These are phyloP conservation scores for Dryobates pubescens DNA, from an alignment of 2,797 vertebrate species.

Conservation along the genomic window DNA sequence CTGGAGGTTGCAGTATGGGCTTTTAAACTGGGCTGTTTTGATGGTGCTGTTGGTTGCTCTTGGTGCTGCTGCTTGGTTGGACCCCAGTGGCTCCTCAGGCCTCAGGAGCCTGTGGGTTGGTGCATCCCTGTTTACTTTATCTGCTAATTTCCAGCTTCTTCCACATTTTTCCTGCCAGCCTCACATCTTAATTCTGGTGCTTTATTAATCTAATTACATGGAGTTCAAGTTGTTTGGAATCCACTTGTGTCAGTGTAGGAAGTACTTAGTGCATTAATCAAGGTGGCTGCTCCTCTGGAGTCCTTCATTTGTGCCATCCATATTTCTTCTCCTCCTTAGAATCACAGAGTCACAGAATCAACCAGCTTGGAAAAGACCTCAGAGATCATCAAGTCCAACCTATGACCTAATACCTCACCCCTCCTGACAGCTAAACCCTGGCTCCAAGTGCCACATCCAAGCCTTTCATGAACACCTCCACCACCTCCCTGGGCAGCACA, in stretches of 20 bases:
- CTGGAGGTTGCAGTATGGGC: neutral
- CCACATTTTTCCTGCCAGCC: conserved; percentile 33
- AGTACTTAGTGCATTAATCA: conserved; percentile 59
- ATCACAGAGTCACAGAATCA: too few species aligned
- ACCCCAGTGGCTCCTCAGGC: accelerated
- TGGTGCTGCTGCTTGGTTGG: accelerated
- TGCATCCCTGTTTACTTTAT: neutral
- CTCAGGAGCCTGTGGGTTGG: accelerated
- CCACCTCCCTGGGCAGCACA: too few species aligned
- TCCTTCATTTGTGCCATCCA: conserved; percentile 29
- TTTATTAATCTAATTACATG: conserved; percentile 49
- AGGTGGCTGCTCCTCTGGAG: conserved; percentile 40
- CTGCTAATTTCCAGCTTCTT: conserved; percentile 15
- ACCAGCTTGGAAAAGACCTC: too few species aligned
- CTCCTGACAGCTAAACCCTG: too few species aligned
- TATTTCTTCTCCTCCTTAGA: neutral
- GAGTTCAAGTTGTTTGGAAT: conserved; percentile 61
- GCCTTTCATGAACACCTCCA: too few species aligned
- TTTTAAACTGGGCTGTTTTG: neutral
- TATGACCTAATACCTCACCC: too few species aligned
- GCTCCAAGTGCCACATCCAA: too few species aligned
- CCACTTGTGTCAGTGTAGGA: conserved; percentile 33
- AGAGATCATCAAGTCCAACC: too few species aligned
- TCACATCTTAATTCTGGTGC: conserved; percentile 27
- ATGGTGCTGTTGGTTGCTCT: neutral